phyloP scores from a whole-genome alignment of 2,888 invertebrate species.

The Falcaria lacertinaria region DNA sequence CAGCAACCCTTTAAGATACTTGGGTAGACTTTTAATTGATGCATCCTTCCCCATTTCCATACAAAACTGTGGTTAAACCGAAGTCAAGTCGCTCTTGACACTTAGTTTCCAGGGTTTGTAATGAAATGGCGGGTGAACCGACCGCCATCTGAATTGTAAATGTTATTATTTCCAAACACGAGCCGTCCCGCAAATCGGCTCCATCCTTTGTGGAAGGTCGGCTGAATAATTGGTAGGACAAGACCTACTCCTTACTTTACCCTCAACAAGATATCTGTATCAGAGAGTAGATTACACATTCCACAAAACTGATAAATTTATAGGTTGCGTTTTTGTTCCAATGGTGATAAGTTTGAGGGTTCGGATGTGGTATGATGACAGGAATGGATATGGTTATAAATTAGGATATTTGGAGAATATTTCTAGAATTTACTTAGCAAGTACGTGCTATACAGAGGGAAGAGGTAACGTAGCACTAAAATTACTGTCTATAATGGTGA shows the following conservation, averaged over 20 bases:
- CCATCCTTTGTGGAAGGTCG: conserved; percentile 5
- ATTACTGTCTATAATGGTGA: too few species aligned
- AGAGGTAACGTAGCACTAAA: too few species aligned
- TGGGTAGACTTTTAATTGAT: not conserved
- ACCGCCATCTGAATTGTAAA: conserved; percentile 47
- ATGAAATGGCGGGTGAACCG: conserved; percentile 36
- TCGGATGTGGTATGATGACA: too few species aligned
- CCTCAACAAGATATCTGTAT: not conserved
- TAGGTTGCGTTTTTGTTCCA: too few species aligned
- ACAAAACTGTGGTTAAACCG: not conserved
- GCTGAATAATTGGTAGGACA: conserved; percentile 14
- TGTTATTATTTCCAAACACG: conserved; percentile 40
- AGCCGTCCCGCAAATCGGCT: conserved; percentile 10
- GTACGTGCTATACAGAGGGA: too few species aligned
- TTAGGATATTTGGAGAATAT: too few species aligned
- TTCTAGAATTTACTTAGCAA: too few species aligned
- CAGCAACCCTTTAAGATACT: not conserved
- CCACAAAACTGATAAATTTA: too few species aligned
- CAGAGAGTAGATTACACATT: too few species aligned
- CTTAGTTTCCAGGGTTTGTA: conserved; percentile 24
- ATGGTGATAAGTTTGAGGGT: too few species aligned
- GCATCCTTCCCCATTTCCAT: not conserved
- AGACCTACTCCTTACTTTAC: not conserved
- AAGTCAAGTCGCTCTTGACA: conserved; percentile 1
- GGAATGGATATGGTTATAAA: too few species aligned